These are phyloP conservation scores for Drosophila mojavensis DNA, from an alignment of 1,140 invertebrate species.

Conservation along the genomic window DNA sequence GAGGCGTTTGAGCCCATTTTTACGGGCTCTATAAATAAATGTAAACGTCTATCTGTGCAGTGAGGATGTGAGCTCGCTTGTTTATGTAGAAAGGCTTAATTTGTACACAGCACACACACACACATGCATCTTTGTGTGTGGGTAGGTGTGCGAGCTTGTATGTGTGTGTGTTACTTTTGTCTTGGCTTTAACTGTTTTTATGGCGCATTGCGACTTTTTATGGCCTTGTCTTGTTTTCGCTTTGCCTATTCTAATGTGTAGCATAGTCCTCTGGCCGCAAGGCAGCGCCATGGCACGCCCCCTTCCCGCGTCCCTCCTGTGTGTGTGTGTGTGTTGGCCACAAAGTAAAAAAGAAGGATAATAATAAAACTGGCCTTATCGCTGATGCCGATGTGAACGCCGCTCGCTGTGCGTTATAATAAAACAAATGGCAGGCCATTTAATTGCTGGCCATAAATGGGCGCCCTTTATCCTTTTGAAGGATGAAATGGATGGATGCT, in stretches of 20 bases:
- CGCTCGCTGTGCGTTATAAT: conserved; percentile 72
- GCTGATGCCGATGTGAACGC: conserved; percentile 73
- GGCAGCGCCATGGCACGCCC: neutral
- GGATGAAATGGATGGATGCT: conserved; percentile 62
- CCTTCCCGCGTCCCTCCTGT: conserved; percentile 1
- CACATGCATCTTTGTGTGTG: conserved; percentile 25
- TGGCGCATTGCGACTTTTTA: conserved; percentile 82
- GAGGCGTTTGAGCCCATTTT: conserved; percentile 3
- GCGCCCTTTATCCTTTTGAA: conserved; percentile 63
- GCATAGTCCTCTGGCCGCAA: conserved; percentile 22
- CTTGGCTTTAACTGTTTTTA: conserved; percentile 82
- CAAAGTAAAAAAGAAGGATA: conserved; percentile 65
- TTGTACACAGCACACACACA: conserved; percentile 56
- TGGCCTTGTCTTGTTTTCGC: conserved; percentile 72
- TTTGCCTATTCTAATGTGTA: conserved; percentile 78
- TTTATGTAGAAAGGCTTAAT: conserved; percentile 81
- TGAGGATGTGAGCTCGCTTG: conserved; percentile 76
- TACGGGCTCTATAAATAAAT: conserved; percentile 39
- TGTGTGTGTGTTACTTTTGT: conserved; percentile 69
- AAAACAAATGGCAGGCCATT: conserved; percentile 82
- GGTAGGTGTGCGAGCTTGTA: conserved; percentile 29
- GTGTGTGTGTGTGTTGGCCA: neutral
- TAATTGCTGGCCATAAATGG: conserved; percentile 82
- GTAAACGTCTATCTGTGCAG: conserved; percentile 40
- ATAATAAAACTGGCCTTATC: conserved; percentile 80